Evolutionary conservation across 2,888 invertebrate genomes (phyloP), one percentile per base, ranked within the genome.

Genomic region (Drosophila limbata): DNA sequence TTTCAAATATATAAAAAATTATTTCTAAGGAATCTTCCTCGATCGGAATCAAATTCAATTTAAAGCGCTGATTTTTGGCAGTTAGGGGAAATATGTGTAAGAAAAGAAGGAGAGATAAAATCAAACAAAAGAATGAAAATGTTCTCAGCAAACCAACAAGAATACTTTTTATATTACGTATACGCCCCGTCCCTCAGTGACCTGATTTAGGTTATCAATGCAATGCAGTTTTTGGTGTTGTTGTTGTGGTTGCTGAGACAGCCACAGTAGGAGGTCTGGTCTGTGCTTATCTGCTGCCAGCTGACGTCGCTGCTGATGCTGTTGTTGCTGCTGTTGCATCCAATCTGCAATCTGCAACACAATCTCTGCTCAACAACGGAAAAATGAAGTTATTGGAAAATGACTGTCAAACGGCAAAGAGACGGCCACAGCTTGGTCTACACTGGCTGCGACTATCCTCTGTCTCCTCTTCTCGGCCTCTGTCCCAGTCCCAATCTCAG

Each of bases 291-390:
- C 65, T 78, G 61, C 57, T 59, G 69, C 47, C 74, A 73, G 68
- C 53, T 77, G 73, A 19, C 61, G 71, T 52, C 69, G 47, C 25
- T 72, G 79, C 55, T 77, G 79, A 55, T 78, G 75, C 61, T 76
- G 76, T 73, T 72, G 79, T 51, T 77, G 79, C 59, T 78, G 75
- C 61, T 76, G 76, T 73, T 81, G 81, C 81, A 73, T 69, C 52
- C 79, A 69, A 71, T 75, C 83, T 81, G 79, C 85, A 84, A 84
- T 84, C 83, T 88, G 84, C 84, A 88, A 88, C 88, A 88, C 88
- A 84, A 84, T 84, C 84, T 88, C 81, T 76, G 88, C 88, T 83
- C 87, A 86, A 86, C 84, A 81, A 88, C 88, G 81, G 79, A 84
- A 84, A 84, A 84, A 84, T 84, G 87, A 84, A 84, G 88, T 84